Evolutionary conservation across 1,140 invertebrate species (phyloP).

Genomic region (Pachypsylla venusta): DNA sequence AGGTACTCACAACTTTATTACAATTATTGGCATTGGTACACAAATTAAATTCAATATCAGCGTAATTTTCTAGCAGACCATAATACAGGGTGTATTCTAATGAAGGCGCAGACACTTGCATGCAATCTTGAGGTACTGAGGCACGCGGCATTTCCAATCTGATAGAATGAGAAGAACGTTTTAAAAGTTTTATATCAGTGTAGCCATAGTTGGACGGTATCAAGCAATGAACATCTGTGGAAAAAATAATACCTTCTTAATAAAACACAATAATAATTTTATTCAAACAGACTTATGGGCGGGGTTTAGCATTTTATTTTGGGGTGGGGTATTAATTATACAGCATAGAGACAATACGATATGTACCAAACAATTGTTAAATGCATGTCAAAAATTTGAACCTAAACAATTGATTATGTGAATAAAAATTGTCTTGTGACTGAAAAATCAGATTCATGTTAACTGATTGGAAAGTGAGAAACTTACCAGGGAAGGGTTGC

Average conservation of each 20-base stretch:
- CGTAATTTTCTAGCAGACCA: not conserved
- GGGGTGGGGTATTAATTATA: too few relatives aligned
- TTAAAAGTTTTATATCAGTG: not conserved
- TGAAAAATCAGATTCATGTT: too few relatives aligned
- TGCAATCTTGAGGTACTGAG: not conserved
- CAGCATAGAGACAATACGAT: too few relatives aligned
- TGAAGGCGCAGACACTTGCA: not conserved
- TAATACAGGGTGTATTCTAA: conserved; percentile 4
- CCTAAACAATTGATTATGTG: too few relatives aligned
- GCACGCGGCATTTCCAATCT: not conserved
- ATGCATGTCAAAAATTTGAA: too few relatives aligned
- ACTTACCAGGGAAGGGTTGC: not conserved
- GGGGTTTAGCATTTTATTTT: too few relatives aligned
- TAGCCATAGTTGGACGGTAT: not conserved
- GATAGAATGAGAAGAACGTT: not conserved
- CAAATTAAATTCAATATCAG: not conserved
- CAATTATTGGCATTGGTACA: not conserved
- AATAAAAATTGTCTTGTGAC: too few relatives aligned
- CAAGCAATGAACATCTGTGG: not conserved
- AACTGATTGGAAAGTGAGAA: too few relatives aligned
- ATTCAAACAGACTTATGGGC: not conserved
- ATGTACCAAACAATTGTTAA: too few relatives aligned
- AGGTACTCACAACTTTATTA: not conserved
- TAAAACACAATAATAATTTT: not conserved
- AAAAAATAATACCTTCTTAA: not conserved